Evolutionary conservation across 2,113 vertebrate species (phyloP).

Genomic region (Labeo catla): DNA sequence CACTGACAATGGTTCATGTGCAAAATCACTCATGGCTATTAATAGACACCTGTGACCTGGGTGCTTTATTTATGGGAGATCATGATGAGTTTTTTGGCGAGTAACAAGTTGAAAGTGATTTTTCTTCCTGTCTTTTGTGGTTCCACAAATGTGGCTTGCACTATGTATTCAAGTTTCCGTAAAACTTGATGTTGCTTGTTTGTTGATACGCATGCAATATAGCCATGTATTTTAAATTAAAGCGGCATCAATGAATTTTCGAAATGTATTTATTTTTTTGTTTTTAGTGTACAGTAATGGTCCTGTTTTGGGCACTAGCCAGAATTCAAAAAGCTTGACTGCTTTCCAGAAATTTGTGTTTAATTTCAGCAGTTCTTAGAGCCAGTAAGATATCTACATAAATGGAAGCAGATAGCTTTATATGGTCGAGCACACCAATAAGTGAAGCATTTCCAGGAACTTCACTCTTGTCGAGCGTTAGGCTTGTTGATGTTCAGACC

Average conservation of each 20-base stretch:
- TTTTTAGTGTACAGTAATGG: too few relatives aligned
- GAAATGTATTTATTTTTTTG: too few relatives aligned
- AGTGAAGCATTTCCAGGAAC: background rate
- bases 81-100: background rate
- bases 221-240: background rate
- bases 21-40: background rate
- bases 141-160: background rate
- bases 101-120: background rate
- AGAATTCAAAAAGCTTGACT: background rate
- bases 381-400: background rate
- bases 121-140: background rate
- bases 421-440: background rate
- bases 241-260: background rate
- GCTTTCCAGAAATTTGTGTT: constrained; percentile 9
- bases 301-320: background rate
- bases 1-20: background rate
- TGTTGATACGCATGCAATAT: background rate
- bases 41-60: background rate
- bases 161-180: background rate
- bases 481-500: background rate
- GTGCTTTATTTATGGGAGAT: background rate
- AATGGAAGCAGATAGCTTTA: background rate
- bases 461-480: background rate
- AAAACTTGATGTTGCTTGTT: background rate
- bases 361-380: background rate